Conservation (phyloP, 2,113 vertebrate genomes). For the Zapornia atra region DNA sequence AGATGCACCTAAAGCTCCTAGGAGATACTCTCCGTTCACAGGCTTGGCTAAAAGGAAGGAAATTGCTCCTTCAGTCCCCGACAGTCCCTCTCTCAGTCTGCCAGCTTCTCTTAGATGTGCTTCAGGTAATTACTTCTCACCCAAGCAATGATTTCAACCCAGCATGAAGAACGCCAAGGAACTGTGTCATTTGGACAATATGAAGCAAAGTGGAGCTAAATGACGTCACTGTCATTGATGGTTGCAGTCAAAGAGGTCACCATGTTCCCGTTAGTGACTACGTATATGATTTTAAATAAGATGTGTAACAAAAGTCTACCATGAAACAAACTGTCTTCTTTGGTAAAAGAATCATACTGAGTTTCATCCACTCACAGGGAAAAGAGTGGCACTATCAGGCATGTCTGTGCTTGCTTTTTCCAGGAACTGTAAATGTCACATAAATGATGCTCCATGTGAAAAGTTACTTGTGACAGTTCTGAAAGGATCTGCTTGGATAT, state of each 20-base stretch:
- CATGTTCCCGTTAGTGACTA: not conserved
- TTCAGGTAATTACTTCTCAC: not conserved
- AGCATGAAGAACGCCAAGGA: not conserved
- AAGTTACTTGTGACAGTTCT: slow-evolving; percentile 6
- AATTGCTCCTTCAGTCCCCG: not conserved
- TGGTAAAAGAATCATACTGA: not conserved
- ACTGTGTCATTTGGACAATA: not conserved
- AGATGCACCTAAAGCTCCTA: not conserved
- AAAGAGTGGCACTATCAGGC: not conserved
- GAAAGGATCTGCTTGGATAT: not conserved
- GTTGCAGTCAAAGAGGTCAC: not conserved
- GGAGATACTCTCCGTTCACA: not conserved
- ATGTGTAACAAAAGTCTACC: not conserved
- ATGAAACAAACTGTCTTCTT: not conserved
- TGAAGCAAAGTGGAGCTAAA: not conserved
- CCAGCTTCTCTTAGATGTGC: not conserved
- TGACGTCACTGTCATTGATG: not conserved
- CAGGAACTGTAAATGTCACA: not conserved
- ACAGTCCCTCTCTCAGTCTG: not conserved
- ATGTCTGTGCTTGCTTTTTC: not conserved
- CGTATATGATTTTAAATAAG: not conserved
- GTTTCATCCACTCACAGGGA: not conserved
- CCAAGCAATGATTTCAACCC: not conserved
- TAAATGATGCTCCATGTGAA: not conserved
- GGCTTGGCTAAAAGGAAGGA: not conserved